phyloP scores from a whole-genome alignment of 2,797 vertebrate species.

The Pseudochromis fuscus region DNA sequence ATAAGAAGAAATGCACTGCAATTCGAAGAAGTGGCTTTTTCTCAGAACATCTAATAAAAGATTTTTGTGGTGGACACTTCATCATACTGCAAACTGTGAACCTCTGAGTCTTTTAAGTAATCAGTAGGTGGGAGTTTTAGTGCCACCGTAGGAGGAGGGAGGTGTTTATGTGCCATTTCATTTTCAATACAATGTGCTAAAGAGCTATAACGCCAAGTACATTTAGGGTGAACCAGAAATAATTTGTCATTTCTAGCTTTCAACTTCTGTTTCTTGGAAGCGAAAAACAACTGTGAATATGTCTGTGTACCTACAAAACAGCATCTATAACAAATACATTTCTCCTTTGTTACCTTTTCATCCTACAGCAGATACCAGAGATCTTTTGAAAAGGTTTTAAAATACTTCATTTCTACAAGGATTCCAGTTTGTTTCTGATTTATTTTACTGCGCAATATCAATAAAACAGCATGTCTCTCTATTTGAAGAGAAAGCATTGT shows the following conservation, averaged over 20 bases:
- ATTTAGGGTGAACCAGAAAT: neutral
- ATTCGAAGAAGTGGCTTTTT: slow-evolving; percentile 38
- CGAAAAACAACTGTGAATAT: neutral
- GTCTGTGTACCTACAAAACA: too few species aligned
- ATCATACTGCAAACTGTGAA: slow-evolving; percentile 5
- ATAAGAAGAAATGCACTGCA: slow-evolving; percentile 31
- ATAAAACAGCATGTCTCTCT: slow-evolving; percentile 22
- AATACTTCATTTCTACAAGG: slow-evolving; percentile 24
- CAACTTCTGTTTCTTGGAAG: neutral
- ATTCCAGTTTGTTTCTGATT: slow-evolving; percentile 10
- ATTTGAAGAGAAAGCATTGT: slow-evolving; percentile 44
- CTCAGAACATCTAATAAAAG: slow-evolving; percentile 21
- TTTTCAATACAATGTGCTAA: neutral
- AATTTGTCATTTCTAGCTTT: neutral
- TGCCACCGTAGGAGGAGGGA: accelerated
- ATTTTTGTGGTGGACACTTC: neutral
- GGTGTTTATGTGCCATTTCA: neutral
- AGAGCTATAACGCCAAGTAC: neutral
- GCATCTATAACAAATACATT: neutral
- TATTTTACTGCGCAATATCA: slow-evolving; percentile 34
- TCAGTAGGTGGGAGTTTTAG: neutral
- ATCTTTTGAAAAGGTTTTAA: slow-evolving; percentile 27
- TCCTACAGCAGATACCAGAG: slow-evolving; percentile 14
- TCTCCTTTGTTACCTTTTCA: slow-evolving; percentile 4
- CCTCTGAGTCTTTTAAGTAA: neutral